Conservation (phyloP, 2,113 vertebrate genomes). For the Tichodroma muraria region DNA sequence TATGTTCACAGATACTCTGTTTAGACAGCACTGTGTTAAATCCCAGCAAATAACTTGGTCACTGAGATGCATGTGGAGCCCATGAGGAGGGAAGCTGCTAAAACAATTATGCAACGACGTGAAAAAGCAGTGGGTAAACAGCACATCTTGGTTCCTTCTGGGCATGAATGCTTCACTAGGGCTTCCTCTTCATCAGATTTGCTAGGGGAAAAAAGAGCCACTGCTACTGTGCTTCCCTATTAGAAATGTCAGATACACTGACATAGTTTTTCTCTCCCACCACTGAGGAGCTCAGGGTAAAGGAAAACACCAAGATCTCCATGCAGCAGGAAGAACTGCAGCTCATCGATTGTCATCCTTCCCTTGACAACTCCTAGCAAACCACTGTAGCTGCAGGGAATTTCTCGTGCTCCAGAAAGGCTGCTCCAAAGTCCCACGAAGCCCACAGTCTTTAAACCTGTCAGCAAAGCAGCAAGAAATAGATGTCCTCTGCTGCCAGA, state of each 20-base stretch:
- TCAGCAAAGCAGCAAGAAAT: background rate
- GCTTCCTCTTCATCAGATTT: background rate
- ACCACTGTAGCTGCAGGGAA: background rate
- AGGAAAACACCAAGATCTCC: background rate
- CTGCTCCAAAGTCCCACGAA: background rate
- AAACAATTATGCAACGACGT: background rate
- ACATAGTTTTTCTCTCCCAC: background rate
- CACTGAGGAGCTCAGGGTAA: background rate
- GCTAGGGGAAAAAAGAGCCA: background rate
- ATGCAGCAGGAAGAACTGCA: background rate
- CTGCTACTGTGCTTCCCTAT: background rate
- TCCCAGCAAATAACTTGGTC: conserved; percentile 9
- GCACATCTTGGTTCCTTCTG: background rate
- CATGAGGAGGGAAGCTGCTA: background rate
- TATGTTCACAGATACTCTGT: background rate
- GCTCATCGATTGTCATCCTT: background rate
- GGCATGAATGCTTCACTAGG: background rate
- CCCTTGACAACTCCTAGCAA: background rate
- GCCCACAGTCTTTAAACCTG: background rate
- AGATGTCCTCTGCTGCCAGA: background rate
- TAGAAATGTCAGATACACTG: background rate
- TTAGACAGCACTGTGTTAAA: conserved; percentile 6
- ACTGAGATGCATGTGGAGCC: background rate
- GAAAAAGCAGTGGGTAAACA: background rate
- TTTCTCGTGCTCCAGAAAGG: background rate